Conservation (phyloP, 53 echinoderm and acorn worm species). For the Pentamera pediparva region DNA sequence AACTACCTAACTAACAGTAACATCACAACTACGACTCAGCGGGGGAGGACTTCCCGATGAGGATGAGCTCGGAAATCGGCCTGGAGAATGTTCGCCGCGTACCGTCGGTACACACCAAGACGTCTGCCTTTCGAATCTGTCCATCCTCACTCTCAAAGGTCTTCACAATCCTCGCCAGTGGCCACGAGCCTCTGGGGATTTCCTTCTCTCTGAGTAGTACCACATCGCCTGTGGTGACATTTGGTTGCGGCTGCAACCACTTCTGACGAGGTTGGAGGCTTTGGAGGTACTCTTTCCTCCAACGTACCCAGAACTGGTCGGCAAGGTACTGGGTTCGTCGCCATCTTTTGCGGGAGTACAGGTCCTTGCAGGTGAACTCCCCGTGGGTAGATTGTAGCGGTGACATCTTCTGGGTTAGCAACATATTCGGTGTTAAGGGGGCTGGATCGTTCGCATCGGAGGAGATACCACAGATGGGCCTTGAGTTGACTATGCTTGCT, state of each 20-base stretch:
- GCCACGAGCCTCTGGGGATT: constrained; percentile 23
- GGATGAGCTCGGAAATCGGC: constrained; percentile 28
- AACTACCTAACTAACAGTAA: neutral
- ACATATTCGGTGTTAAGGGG: constrained; percentile 35
- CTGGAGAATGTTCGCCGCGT: constrained; percentile 11
- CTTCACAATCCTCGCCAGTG: constrained; percentile 20
- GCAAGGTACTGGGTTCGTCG: constrained; percentile 40
- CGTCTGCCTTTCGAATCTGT: constrained; percentile 25
- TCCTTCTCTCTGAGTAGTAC: constrained; percentile 39
- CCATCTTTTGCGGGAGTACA: constrained; percentile 47
- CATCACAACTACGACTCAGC: neutral
- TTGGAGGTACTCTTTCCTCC: constrained; percentile 52
- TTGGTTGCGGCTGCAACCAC: neutral
- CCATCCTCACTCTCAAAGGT: constrained; percentile 28
- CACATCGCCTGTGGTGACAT: constrained; percentile 30
- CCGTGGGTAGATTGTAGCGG: constrained; percentile 28
- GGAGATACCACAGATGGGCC: constrained; percentile 32
- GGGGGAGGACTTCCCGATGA: neutral
- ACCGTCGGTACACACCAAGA: constrained; percentile 13
- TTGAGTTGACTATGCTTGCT: constrained; percentile 34
- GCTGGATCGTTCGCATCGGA: constrained; percentile 44
- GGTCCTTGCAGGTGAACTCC: constrained; percentile 33
- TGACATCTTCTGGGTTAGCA: constrained; percentile 31
- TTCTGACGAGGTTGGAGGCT: constrained; percentile 40
- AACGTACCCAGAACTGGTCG: constrained; percentile 49